These are phyloP conservation scores for Periophthalmus modestus DNA, from an alignment of 2,113 vertebrate genomes.

Conservation along the genomic window DNA sequence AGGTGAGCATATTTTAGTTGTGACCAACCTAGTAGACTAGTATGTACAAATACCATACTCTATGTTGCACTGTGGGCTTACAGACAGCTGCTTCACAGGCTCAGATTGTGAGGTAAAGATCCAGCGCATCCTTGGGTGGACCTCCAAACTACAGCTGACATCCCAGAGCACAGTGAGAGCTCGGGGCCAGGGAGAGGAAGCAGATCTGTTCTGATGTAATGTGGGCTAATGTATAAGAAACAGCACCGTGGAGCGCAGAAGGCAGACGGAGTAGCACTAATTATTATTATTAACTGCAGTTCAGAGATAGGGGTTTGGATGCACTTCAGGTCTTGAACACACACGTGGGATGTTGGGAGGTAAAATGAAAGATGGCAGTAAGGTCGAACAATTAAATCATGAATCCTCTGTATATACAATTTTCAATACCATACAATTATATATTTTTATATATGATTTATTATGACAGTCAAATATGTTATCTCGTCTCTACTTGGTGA, in stretches of 20 bases:
- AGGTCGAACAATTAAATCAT: not conserved
- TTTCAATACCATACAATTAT: too few relatives aligned
- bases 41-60: too few relatives aligned
- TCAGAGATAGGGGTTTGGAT: not conserved
- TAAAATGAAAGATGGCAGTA: not conserved
- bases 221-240: slow-evolving; percentile 13
- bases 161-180: slow-evolving; percentile 11
- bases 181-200: slow-evolving; percentile 7
- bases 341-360: too few relatives aligned
- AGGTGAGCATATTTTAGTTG: too few relatives aligned
- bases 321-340: not conserved
- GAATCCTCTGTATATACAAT: too few relatives aligned
- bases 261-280: not conserved
- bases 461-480: too few relatives aligned
- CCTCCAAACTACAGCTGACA: slow-evolving; percentile 17
- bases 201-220: slow-evolving; percentile 23
- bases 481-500: too few relatives aligned
- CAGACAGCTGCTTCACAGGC: not conserved
- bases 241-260: not conserved
- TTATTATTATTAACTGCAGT: not conserved
- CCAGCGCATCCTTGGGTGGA: not conserved
- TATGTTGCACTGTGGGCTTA: not conserved
- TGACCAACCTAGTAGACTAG: too few relatives aligned
- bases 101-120: not conserved
- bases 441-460: too few relatives aligned